Evolutionary conservation across 2,113 vertebrate species (phyloP), one percentile per base, ranked within the genome.

Genomic region (Chamaetylas fuelleborni): DNA sequence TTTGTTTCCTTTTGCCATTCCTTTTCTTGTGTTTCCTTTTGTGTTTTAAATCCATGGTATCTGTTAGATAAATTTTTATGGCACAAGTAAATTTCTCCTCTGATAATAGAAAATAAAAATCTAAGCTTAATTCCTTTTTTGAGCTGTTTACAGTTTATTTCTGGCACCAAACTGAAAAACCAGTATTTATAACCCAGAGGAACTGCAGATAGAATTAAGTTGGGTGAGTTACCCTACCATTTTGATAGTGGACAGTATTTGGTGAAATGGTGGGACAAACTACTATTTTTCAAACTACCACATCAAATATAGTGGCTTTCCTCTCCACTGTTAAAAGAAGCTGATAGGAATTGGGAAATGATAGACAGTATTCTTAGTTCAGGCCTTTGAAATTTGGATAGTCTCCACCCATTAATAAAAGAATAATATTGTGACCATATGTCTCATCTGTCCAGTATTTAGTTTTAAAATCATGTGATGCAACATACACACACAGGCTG

Each of bases 341-440:
- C 62, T 70, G 82, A 66, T 93, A 71, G 54, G 58, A 94, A 54
- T 47, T 1, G 1, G 58, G 60, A 26, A 70, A 86, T 90, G 79
- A 95, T 66, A 36, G 88, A 85, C 56, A 88, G 40, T 64, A 80
- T 53, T 92, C 70, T 80, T 91, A 92, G 91, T 91, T 94, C 74
- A 73, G 70, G 51, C 81, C 81, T 95, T 95, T 95, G 84, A 91
- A 95, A 91, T 72, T 76, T 80, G 70, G 54, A 70, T 91, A 67
- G 54, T 73, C 81, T 93, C 77, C 79, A 61, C 50, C n/a, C 86
- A 89, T 96, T 92, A 91, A 87, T 89, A 93, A 90, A 92, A 61
- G 47, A 86, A 90, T 56, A 91, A 86, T 92, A 91, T 89, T 94
- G 70, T 91, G 83, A 86, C 90, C 93, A 92, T 85, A 84, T 96